Evolutionary conservation across 2,888 invertebrate species (phyloP), one percentile per base, ranked within the genome.

Genomic region (Agonopterix subpropinquella): DNA sequence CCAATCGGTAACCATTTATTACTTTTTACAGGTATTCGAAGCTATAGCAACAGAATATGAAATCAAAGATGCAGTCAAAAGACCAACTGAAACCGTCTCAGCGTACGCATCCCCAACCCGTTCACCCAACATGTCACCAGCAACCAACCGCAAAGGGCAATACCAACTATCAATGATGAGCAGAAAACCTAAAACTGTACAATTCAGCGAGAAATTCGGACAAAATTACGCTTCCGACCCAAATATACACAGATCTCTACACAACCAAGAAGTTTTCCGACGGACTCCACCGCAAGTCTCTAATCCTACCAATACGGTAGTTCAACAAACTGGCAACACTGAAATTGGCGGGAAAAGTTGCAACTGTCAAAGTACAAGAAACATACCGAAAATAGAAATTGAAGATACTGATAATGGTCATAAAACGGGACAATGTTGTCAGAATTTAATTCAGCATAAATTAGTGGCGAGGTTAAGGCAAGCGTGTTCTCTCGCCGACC

Each of bases 41-140:
- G 85, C 87, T 2, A 87, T 88, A 54, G 87, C 86, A 44, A 72
- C 70, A 5, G 87, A 87, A 60, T 88, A 86, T 49, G 83, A 86
- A 60, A 64, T 88, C 7, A 87, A 85, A 55, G 74, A 70, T 9
- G 57, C 76, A 0, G 55, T 63, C 1, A 76, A 67, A 52, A 68
- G 64, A 2, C 67, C 69, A 0, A 64, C 58, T 1, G 68, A 78
- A 43, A 65, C 75, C 0, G 49, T 64, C 4, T 85, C 84, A 2
- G 80, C 83, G 0, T 73, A 67, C 44, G 67, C 75, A 0, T 78
- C 85, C 0, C 83, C 84, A 0, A 75, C 70, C 11, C 57, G 78
- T 15, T 81, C 84, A 0, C 84, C 81, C 0, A 75, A 65, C 47
- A 55, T 69, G 39, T 84, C 85, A 0, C 83, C 86, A 0, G 68